phyloP scores from a whole-genome alignment of 2,797 vertebrate species.

The Menidia menidia region DNA sequence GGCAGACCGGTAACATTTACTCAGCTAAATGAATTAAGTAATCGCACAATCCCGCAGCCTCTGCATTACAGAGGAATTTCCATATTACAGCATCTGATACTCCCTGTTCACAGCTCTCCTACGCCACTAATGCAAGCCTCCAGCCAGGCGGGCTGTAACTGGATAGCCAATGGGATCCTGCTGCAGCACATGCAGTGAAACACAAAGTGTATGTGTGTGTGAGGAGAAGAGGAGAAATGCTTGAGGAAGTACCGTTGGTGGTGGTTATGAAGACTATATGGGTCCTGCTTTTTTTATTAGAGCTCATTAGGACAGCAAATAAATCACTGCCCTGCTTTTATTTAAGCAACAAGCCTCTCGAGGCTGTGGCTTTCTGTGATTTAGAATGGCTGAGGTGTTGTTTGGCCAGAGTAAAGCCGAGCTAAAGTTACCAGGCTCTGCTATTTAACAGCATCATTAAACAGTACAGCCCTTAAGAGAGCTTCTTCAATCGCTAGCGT shows the following conservation, averaged over 20 bases:
- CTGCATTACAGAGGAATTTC: conserved; percentile 89
- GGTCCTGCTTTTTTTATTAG: conserved; percentile 86
- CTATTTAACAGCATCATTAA: conserved; percentile 31
- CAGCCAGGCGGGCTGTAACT: conserved; percentile 86
- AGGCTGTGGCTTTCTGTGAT: conserved; percentile 51
- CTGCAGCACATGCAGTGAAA: conserved; percentile 85
- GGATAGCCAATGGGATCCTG: conserved; percentile 85
- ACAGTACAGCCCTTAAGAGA: conserved; percentile 13
- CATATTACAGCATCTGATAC: conserved; percentile 90
- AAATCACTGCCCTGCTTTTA: conserved; percentile 80
- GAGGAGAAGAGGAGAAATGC: conserved; percentile 14
- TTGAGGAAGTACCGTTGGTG: conserved; percentile 47
- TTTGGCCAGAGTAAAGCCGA: conserved; percentile 17
- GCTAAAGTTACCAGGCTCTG: conserved; percentile 37
- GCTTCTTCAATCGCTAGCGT: not conserved
- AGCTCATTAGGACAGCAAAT: conserved; percentile 87
- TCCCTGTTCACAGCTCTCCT: conserved; percentile 84
- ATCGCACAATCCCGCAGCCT: conserved; percentile 84
- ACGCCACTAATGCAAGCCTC: conserved; percentile 82
- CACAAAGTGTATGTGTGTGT: conserved; percentile 21
- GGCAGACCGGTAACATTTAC: conserved; percentile 81
- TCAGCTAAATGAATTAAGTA: conserved; percentile 88
- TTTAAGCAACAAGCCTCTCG: conserved; percentile 77
- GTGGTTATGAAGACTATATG: conserved; percentile 73
- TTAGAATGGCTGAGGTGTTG: conserved; percentile 47